A percentile compares a stretch with the other conserved stretches of the same genome.
phyloP scores from a whole-genome alignment of 2,888 invertebrate genomes.

The Lycophotia porphyrea region DNA sequence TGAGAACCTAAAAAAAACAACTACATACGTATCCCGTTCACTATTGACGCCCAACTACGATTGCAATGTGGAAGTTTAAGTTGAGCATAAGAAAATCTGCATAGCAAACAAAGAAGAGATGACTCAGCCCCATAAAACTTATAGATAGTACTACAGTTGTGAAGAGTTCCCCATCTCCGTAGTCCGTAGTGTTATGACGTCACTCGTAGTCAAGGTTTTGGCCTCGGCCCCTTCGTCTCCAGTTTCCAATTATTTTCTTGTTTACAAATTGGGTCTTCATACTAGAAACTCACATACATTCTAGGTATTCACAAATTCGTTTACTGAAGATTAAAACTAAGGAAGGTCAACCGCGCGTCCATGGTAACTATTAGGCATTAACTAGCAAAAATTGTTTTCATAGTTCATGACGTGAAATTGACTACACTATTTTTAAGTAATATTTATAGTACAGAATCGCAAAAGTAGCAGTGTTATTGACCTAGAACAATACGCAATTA shows the following conservation, averaged over 20 bases:
- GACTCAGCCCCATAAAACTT: conserved; percentile 41
- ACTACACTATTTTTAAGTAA: conserved; percentile 23
- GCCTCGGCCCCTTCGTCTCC: conserved; percentile 32
- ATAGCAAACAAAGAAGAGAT: conserved; percentile 12
- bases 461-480: conserved; percentile 56
- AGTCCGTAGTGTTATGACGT: conserved; percentile 57
- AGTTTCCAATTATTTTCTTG: conserved; percentile 31
- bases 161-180: conserved; percentile 36
- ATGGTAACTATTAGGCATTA: background rate
- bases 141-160: conserved; percentile 32
- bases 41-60: conserved; percentile 13
- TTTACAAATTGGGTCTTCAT: conserved; percentile 29
- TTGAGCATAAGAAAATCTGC: conserved; percentile 7
- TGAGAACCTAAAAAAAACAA: background rate
- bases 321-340: background rate
- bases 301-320: background rate
- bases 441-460: conserved; percentile 45
- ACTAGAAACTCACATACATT: background rate
- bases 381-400: conserved; percentile 3
- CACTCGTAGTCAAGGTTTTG: conserved; percentile 45
- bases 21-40: too few relatives aligned
- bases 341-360: background rate
- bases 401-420: background rate
- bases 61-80: background rate
- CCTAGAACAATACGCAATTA: conserved; percentile 68